Evolutionary conservation across 1,140 invertebrate species (phyloP), one percentile per base, ranked within the genome.

Genomic region (Metopolophium dirhodum): DNA sequence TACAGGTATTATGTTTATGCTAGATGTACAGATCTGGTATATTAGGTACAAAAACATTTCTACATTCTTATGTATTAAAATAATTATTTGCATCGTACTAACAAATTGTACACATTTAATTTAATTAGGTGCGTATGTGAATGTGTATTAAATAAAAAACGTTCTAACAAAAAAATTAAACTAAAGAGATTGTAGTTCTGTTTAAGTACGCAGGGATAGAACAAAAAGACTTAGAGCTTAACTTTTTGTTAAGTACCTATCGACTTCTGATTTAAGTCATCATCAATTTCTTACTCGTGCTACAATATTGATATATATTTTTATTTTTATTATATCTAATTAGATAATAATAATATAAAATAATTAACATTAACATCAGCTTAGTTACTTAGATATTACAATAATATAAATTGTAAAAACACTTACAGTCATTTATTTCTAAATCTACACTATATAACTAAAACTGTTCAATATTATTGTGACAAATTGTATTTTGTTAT

Each of bases 361-460:
- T 68, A 68, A 68, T 18, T 18, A n/a, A 68, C 11, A n/a, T 68
- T 68, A n/a, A 68, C n/a, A 14, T 68, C 6, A n/a, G 11, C 61
- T 30, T n/a, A 68, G 14, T n/a, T 68, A 68, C 30, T n/a, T 18
- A 77, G 61, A 77, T n/a, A n/a, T 11, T 51, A 51, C 20, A 18
- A n/a, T n/a, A n/a, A 77, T 7, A 77, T 77, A 77, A 18, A 35
- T 35, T 77, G 30, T n/a, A 18, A 77, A 7, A n/a, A 77, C n/a
- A 18, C 23, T n/a, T 18, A 20, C 2, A n/a, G n/a, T n/a, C 4
- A 35, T 77, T 6, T 18, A n/a, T n/a, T 77, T 18, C 14, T 77
- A 77, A 77, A 77, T 77, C n/a, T n/a, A n/a, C n/a, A 77, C 61
- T 77, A 6, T 77, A n/a, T 77, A 77, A 77, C n/a, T 77, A 77